Evolutionary conservation across 2,888 invertebrate species (phyloP), one percentile per base, ranked within the genome.

Genomic region (Isoperla grammatica): DNA sequence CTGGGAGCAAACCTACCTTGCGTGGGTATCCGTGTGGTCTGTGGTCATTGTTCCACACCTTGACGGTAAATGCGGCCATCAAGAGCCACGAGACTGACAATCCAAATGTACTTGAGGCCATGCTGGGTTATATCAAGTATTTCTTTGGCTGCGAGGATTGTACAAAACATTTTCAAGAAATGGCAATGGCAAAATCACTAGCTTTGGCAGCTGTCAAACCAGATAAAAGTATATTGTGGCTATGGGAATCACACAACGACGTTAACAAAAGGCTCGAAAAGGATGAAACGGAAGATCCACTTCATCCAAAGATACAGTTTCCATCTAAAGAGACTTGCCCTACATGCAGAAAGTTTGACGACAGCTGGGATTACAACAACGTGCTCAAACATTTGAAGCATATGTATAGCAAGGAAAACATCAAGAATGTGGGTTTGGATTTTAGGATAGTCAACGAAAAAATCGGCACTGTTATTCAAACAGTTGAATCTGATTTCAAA

Each of bases 121-220:
- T 98, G 81, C 83, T 88, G 70, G 90, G 87, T 0, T 99, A 95
- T 72, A 82, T 98, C 17, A 88, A 87, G 69, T 73, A 92, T 73
- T 99, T 94, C 78, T 96, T 99, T 74, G 93, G 95, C 2, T 99
- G 99, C 72, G 80, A 85, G 2, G 90, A 93, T 61, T 99, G 98
- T 72, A 81, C 90, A 1, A 74, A 86, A 68, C 95, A 99, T 78
- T 99, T 99, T 72, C 79, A 88, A 71, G 80, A 83, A 62, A 95
- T 95, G 92, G 87, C 95, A 29, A 19, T 53, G 37, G 74, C 76
- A 1, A 79, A 80, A 61, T 83, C 85, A 61, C 82, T 87, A 70
- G 79, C 89, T 63, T 81, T 82, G 70, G 83, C 85, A 67, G 87
- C 91, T 0, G 77, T 78, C 13, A 83, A 81, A 56, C 82, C 84